Evolutionary conservation across 2,797 vertebrate species (phyloP), one percentile per base, ranked within the genome.

Genomic region (Semotilus atromaculatus): DNA sequence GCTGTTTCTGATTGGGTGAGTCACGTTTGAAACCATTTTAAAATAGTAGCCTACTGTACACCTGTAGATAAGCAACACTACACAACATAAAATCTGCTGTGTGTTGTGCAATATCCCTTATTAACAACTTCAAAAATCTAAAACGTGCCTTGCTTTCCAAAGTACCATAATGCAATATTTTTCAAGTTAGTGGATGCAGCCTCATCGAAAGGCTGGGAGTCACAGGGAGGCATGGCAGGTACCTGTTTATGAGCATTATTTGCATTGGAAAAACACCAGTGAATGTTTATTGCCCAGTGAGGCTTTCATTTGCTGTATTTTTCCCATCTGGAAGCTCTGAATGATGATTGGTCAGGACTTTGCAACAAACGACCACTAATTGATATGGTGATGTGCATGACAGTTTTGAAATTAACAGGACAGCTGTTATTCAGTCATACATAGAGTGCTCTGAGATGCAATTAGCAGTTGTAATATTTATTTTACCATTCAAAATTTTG

Each of bases 381-480:
- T 74, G 72, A 74, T 53, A 74, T 53, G 72, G 48, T 36, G 19
- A 74, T 74, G 7, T 31, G 18, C 48, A 36, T 74, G 48, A 74
- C 72, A 23, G 72, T 74, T 74, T 36, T 36, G 48, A 74, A 74
- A 53, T 74, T 23, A 53, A 53, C 26, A 34, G 48, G 48, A 74
- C 72, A 74, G 29, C 72, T 74, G 48, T 53, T 74, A 74, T 53
- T 53, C 19, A 53, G 29, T 53, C 72, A 74, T 23, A 36, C 48
- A 75, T 36, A n/a, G 31, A 75, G 19, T 23, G 13, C 21, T 36
- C 31, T 16, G 72, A 36, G 48, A 36, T n/a, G 73, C 48, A 36
- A n/a, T 55, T 55, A 36, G 29, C 11, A 75, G 31, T 55, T 1
- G 1, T 36, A 36, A 75, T 75, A 74, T 75, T 55, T 36, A 36